phyloP scores from a whole-genome alignment of 1,140 invertebrate species.

The Lepidotrigona ventralis region DNA sequence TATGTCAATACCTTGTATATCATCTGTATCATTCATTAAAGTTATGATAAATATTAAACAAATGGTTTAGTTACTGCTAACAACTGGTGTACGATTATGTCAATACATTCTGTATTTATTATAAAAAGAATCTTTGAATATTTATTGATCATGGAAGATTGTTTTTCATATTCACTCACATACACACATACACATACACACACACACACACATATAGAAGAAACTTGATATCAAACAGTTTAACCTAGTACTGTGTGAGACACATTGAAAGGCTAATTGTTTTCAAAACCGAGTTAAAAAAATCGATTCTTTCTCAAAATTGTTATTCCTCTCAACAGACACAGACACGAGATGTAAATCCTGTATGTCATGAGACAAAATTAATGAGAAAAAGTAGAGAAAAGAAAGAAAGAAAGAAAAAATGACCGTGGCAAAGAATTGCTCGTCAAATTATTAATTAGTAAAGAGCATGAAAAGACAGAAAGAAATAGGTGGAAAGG shows the following conservation, averaged over 20 bases:
- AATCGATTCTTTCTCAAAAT: not conserved
- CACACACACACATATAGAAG: not conserved
- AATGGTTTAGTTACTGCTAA: no score
- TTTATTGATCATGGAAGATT: not conserved
- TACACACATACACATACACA: no score
- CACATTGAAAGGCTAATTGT: not conserved
- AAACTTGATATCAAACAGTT: not conserved
- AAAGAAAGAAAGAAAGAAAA: no score
- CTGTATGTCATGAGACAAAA: not conserved
- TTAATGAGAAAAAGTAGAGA: not conserved
- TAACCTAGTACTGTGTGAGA: not conserved
- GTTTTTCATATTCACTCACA: not conserved
- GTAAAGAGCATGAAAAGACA: not conserved
- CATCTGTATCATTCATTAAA: not conserved
- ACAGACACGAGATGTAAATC: not conserved
- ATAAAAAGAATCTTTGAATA: not conserved
- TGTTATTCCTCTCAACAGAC: not conserved
- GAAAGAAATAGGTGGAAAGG: not conserved
- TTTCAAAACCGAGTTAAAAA: not conserved
- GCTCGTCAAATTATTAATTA: not conserved
- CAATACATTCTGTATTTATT: not conserved
- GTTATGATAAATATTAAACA: not conserved
- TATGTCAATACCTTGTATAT: not conserved
- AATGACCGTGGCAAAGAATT: no score
- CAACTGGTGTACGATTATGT: not conserved